phyloP scores from a whole-genome alignment of 2,888 invertebrate species.

The Synanthedon tipuliformis region DNA sequence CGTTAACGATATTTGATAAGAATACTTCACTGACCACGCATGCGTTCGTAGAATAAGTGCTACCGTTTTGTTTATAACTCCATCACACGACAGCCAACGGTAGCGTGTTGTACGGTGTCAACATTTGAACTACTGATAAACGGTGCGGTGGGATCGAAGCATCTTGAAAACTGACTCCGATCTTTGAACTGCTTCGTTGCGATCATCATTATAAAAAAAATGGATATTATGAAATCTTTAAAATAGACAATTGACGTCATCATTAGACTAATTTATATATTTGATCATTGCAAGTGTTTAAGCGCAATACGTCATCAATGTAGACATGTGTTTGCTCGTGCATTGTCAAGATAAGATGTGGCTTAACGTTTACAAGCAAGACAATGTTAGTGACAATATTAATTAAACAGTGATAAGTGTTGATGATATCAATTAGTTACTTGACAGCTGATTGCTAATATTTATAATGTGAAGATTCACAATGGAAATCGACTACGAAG shows the following conservation, averaged over 20 bases:
- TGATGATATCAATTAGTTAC: neutral
- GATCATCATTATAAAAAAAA: neutral
- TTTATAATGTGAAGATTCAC: constrained; percentile 1
- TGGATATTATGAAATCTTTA: neutral
- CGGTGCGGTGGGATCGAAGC: constrained; percentile 3
- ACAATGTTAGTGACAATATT: too few species aligned
- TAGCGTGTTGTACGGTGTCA: constrained; percentile 28
- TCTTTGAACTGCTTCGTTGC: neutral
- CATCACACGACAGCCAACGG: constrained; percentile 34
- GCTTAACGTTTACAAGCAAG: too few species aligned
- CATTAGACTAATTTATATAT: neutral
- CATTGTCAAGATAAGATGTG: too few species aligned
- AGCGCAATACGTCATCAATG: too few species aligned
- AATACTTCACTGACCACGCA: constrained; percentile 17
- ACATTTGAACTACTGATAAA: constrained; percentile 5
- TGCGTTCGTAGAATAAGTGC: constrained; percentile 23
- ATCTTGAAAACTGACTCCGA: constrained; percentile 4
- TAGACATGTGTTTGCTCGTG: too few species aligned
- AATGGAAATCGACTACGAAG: constrained; percentile 18
- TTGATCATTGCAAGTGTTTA: too few species aligned
- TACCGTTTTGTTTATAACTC: constrained; percentile 35
- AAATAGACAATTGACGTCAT: neutral
- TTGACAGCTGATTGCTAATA: neutral
- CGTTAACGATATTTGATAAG: constrained; percentile 5
- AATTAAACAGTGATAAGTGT: too few species aligned